Conservation (phyloP, 2,888 invertebrate species). For the Nesidiocoris tenuis region DNA sequence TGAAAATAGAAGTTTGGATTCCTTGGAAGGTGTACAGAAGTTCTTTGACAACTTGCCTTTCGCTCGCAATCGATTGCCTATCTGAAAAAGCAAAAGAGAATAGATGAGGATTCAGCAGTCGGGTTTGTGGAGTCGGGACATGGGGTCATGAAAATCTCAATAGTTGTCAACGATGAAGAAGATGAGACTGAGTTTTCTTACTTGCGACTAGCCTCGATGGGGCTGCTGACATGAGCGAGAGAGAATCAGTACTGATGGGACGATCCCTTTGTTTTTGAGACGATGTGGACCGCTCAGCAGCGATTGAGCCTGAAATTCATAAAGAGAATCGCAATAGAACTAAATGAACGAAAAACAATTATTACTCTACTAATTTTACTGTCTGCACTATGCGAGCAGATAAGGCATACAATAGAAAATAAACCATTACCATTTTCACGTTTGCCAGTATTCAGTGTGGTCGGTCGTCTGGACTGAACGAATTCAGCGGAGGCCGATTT, state of each 20-base stretch:
- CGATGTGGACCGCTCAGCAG: conserved; percentile 3
- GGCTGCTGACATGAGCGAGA: background rate
- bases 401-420: background rate
- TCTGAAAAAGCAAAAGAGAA: conserved; percentile 28
- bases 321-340: too few relatives aligned
- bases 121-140: too few relatives aligned
- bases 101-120: too few relatives aligned
- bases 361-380: too few relatives aligned
- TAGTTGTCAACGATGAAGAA: background rate
- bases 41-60: conserved; percentile 64
- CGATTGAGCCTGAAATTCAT: conserved; percentile 9
- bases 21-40: conserved; percentile 86
- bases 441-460: conserved; percentile 18
- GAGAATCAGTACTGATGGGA: conserved; percentile 10
- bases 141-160: too few relatives aligned
- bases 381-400: too few relatives aligned
- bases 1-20: conserved; percentile 73
- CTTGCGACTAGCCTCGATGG: background rate
- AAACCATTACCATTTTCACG: background rate
- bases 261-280: background rate
- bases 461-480: conserved; percentile 12
- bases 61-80: conserved; percentile 37
- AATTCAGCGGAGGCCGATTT: conserved; percentile 26
- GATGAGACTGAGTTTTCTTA: too few relatives aligned
- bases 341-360: too few relatives aligned